Conservation (phyloP, 1,140 invertebrate species). For the Eriocheir sinensis region DNA sequence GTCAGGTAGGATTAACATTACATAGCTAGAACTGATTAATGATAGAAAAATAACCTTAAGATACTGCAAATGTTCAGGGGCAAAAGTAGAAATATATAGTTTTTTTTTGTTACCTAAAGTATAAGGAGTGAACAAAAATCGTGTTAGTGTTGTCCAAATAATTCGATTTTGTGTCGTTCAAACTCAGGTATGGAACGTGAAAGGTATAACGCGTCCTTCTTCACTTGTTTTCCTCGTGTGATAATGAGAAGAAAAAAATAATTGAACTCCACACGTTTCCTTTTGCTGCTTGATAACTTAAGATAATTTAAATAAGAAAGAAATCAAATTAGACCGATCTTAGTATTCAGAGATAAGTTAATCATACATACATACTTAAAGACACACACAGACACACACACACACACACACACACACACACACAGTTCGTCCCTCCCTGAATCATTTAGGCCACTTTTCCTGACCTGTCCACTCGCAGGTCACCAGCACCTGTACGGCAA, state of each 20-base stretch:
- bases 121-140: not conserved
- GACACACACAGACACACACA: slow-evolving; percentile 2
- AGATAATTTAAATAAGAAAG: too few species aligned
- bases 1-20: not conserved
- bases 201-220: not conserved
- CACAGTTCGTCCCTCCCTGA: slow-evolving; percentile 10
- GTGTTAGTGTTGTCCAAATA: too few species aligned
- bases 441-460: not conserved
- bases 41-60: not conserved
- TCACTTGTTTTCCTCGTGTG: not conserved
- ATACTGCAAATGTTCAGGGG: not conserved
- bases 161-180: not conserved
- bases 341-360: not conserved
- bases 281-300: too few species aligned
- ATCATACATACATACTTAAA: slow-evolving; percentile 8
- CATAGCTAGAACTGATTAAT: not conserved
- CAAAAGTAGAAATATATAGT: not conserved
- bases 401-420: slow-evolving; percentile 22
- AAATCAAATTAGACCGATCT: not conserved
- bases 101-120: not conserved
- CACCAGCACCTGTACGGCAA: not conserved
- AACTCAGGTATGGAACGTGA: not conserved
- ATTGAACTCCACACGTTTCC: too few species aligned
- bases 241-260: too few species aligned
- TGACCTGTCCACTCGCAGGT: not conserved